Conservation (phyloP, 2,797 vertebrate genomes). For the Peromyscus aztecus region DNA sequence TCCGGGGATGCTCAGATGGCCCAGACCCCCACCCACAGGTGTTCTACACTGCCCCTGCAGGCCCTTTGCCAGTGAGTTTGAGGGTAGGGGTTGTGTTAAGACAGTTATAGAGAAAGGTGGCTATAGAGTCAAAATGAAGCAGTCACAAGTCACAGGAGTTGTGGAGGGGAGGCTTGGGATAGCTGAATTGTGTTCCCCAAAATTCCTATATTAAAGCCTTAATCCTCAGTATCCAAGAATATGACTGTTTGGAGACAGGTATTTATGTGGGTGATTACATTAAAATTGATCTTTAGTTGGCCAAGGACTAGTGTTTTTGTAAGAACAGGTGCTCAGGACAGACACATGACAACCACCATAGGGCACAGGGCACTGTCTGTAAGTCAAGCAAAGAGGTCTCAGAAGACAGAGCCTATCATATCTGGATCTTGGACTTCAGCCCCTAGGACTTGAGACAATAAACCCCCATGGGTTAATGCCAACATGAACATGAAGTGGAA, state of each 20-base stretch:
- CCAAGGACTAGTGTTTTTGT: neutral
- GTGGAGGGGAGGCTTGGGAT: accelerated
- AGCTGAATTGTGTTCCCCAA: neutral
- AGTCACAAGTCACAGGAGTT: accelerated
- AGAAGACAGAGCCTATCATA: accelerated
- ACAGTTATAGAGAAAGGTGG: neutral
- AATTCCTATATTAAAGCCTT: too few species aligned
- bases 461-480: neutral
- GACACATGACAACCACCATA: accelerated
- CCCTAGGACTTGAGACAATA: neutral
- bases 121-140: neutral
- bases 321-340: neutral
- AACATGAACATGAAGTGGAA: neutral
- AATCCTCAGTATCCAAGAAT: neutral
- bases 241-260: neutral
- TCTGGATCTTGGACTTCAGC: neutral
- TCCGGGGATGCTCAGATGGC: neutral
- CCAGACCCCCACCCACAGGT: neutral
- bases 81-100: accelerated
- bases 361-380: accelerated
- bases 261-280: neutral
- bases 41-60: too few species aligned
- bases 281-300: neutral
- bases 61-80: neutral
- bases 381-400: neutral